These are phyloP conservation scores for Indicator maculatus DNA, from an alignment of 2,113 vertebrate genomes.

Conservation along the genomic window DNA sequence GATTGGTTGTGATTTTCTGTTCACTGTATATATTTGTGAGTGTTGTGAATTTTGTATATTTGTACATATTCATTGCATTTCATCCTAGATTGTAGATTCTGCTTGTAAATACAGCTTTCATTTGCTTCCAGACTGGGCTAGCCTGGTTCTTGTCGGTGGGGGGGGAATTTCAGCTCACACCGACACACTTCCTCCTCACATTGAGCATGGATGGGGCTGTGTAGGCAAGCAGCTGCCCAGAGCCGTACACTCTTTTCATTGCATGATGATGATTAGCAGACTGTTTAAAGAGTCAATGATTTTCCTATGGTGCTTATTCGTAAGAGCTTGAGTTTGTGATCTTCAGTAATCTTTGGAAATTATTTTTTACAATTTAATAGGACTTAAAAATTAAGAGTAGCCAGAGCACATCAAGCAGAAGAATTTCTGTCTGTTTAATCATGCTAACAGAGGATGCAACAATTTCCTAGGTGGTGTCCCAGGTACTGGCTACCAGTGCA, in stretches of 20 bases:
- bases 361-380: background rate
- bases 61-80: no score
- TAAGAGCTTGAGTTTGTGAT: background rate
- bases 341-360: background rate
- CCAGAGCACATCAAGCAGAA: background rate
- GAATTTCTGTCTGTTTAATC: background rate
- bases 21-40: no score
- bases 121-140: no score
- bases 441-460: background rate
- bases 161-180: no score
- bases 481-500: background rate
- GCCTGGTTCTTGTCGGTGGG: no score
- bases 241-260: background rate
- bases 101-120: no score
- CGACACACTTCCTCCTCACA: background rate
- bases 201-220: background rate
- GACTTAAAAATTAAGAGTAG: background rate
- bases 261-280: background rate
- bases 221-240: background rate
- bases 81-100: no score
- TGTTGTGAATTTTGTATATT: no score
- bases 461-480: background rate
- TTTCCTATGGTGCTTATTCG: background rate
- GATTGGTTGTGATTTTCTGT: no score
- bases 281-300: background rate